Evolutionary conservation across 1,140 invertebrate genomes (phyloP).

Genomic region (Apis laboriosa): DNA sequence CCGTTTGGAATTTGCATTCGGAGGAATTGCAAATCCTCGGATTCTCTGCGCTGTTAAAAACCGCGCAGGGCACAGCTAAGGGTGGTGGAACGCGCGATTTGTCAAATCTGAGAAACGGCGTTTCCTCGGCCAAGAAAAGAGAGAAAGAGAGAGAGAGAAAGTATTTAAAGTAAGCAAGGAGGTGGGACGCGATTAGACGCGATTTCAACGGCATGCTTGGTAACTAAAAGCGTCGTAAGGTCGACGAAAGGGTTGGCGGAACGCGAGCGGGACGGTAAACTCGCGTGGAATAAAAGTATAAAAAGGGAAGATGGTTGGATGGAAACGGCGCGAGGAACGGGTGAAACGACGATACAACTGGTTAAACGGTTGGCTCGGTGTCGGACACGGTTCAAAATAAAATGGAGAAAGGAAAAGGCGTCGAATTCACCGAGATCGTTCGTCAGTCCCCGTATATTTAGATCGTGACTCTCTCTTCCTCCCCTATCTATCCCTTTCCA

Average conservation of each 20-base stretch:
- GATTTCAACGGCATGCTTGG: neutral
- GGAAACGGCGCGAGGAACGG: slow-evolving; percentile 42
- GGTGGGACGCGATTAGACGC: slow-evolving; percentile 11
- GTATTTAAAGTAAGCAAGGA: neutral
- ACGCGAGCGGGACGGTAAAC: slow-evolving; percentile 27
- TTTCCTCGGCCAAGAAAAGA: neutral
- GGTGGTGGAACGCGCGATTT: neutral
- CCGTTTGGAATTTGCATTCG: too few relatives aligned
- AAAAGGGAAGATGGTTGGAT: neutral
- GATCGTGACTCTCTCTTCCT: slow-evolving; percentile 33
- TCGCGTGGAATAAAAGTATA: neutral
- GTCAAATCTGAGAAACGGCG: neutral
- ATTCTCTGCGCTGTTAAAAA: too few relatives aligned
- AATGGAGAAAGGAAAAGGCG: slow-evolving; percentile 39
- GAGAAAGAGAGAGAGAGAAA: neutral
- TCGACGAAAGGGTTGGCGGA: slow-evolving; percentile 17
- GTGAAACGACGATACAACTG: slow-evolving; percentile 50
- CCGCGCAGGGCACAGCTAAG: too few relatives aligned
- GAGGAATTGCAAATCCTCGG: too few relatives aligned
- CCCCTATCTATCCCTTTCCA: neutral
- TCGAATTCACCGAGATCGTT: slow-evolving; percentile 61
- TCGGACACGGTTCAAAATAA: slow-evolving; percentile 50
- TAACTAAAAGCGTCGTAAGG: slow-evolving; percentile 33
- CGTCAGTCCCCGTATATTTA: slow-evolving; percentile 61
- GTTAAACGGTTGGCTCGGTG: slow-evolving; percentile 42